These are phyloP conservation scores for Ceyx erithaca DNA, from an alignment of 2,797 vertebrate genomes.

Conservation along the genomic window DNA sequence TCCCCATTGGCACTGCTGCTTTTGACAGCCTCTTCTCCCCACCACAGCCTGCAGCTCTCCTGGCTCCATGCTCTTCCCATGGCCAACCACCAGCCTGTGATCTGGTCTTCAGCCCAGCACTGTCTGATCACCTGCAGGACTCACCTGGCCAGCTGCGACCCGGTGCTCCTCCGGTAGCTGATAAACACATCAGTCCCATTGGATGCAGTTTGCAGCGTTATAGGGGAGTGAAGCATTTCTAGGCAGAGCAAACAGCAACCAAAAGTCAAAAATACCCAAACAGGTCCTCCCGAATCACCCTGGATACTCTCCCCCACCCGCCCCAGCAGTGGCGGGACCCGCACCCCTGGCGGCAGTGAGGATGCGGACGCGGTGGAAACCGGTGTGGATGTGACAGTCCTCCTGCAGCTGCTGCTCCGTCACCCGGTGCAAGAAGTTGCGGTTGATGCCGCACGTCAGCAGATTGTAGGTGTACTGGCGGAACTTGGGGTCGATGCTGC, in stretches of 20 bases:
- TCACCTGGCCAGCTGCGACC: conserved; percentile 97
- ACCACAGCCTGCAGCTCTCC: neutral
- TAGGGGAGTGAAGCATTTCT: conserved; percentile 83
- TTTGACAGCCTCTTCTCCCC: neutral
- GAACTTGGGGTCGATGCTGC: conserved; percentile 88
- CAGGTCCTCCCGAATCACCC: neutral
- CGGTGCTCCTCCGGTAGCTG: conserved; percentile 93
- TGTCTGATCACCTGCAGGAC: rapidly evolving
- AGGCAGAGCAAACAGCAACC: neutral
- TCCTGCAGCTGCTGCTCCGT: conserved; percentile 92
- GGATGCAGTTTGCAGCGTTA: conserved; percentile 75
- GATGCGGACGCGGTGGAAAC: conserved; percentile 92
- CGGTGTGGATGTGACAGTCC: conserved; percentile 87
- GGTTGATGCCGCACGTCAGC: conserved; percentile 91
- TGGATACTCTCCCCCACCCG: rapidly evolving
- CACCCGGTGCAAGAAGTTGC: conserved; percentile 83
- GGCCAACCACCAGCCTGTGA: neutral
- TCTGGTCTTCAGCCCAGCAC: neutral
- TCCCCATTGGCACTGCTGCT: neutral
- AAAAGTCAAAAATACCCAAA: neutral
- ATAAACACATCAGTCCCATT: conserved; percentile 93
- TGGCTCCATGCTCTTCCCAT: neutral
- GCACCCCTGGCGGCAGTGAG: conserved; percentile 81
- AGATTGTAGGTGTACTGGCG: conserved; percentile 96
- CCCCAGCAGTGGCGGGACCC: neutral